A percentile compares a stretch with the other conserved stretches of the same genome.
phyloP scores from a whole-genome alignment of 2,888 invertebrate species.

The Rapana venosa region DNA sequence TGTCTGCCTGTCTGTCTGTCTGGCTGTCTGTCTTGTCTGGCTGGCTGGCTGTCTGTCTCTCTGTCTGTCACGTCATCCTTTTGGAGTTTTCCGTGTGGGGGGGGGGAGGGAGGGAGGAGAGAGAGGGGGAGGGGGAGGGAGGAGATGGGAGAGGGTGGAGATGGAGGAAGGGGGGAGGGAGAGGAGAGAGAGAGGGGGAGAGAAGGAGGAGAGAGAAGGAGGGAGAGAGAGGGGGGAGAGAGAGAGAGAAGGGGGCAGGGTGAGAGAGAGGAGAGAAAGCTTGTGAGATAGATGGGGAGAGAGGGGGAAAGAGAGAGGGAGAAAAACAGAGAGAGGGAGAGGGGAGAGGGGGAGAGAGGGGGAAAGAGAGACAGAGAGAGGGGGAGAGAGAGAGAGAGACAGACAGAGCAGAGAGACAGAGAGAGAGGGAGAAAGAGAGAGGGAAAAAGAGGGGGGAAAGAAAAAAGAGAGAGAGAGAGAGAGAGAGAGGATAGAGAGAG shows the following conservation, averaged over 20 bases:
- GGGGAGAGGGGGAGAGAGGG: background rate
- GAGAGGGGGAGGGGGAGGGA: no score
- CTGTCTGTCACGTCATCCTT: background rate
- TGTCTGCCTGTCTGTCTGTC: background rate
- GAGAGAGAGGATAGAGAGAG: background rate
- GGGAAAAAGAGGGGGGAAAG: background rate
- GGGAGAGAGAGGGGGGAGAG: no score
- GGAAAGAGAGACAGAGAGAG: background rate
- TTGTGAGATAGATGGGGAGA: no score
- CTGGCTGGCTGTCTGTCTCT: constrained; percentile 12
- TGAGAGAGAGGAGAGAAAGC: no score
- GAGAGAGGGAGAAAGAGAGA: background rate
- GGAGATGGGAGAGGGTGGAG: no score
- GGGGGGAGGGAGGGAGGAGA: no score
- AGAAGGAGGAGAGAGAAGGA: no score
- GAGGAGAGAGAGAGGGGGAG: no score
- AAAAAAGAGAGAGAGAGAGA: constrained; percentile 34
- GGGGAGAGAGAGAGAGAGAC: background rate
- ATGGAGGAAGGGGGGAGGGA: no score
- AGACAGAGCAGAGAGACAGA: background rate
- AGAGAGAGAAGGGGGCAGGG: no score
- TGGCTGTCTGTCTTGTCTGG: background rate
- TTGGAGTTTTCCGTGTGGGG: background rate
- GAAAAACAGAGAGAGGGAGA: no score
- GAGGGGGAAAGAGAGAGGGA: no score